A percentile compares a stretch with the other conserved stretches of the same genome.
These are phyloP conservation scores for Rousettus madagascariensis DNA, from an alignment of 2,797 vertebrate genomes.

Conservation along the genomic window DNA sequence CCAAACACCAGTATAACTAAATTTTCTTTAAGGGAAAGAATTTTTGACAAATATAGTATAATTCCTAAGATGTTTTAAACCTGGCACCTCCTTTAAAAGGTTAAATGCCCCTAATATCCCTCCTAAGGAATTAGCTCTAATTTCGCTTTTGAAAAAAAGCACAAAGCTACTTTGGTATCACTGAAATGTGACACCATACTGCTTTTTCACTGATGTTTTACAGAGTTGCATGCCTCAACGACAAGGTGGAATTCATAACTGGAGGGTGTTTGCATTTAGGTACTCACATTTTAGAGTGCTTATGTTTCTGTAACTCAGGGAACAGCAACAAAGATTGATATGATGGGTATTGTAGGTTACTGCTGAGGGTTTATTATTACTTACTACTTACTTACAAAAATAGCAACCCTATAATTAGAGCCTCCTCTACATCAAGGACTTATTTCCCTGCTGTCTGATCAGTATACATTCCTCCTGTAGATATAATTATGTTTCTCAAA, in stretches of 20 bases:
- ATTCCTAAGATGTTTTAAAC: slow-evolving; percentile 1
- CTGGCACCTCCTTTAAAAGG: neutral
- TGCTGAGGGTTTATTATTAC: neutral
- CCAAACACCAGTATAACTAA: neutral
- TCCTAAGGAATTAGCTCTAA: neutral
- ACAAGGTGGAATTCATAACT: neutral
- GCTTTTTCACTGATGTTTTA: neutral
- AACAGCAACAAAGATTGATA: neutral
- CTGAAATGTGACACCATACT: neutral
- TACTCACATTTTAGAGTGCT: neutral
- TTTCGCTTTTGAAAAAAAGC: neutral
- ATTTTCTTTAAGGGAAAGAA: neutral
- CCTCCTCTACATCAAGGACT: neutral
- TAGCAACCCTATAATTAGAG: neutral
- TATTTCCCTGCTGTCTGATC: neutral
- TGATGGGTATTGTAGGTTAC: neutral
- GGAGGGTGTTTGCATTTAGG: neutral
- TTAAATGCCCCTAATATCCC: neutral
- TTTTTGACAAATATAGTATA: neutral
- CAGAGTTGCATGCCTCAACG: neutral
- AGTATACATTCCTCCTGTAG: neutral
- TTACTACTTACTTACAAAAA: slow-evolving; percentile 45
- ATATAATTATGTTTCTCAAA: neutral
- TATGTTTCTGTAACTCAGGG: neutral
- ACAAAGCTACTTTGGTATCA: neutral